These are phyloP conservation scores for Colaptes auratus DNA, from an alignment of 2,113 vertebrate genomes.

Conservation along the genomic window DNA sequence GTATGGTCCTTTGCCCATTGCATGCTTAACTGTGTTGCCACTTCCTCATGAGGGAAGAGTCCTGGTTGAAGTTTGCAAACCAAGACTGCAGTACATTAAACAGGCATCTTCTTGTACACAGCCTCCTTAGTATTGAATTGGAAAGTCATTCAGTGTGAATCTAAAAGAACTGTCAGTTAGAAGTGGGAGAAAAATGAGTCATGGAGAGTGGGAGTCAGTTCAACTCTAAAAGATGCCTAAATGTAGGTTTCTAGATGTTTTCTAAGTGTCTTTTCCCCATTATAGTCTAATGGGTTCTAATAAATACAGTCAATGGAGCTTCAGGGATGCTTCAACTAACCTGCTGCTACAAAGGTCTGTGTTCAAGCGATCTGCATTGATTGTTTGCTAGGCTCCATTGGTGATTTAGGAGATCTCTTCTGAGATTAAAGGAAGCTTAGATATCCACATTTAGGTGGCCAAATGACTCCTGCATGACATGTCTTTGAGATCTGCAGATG, in stretches of 20 bases:
- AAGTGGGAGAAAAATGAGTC: conserved; percentile 36
- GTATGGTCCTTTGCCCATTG: not conserved
- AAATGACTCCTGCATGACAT: not conserved
- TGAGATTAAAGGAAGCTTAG: not conserved
- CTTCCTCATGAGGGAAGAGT: not conserved
- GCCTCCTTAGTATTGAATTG: not conserved
- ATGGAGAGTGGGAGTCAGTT: conserved; percentile 37
- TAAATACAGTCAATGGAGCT: not conserved
- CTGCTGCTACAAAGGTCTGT: not conserved
- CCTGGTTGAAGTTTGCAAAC: not conserved
- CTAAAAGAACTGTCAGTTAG: not conserved
- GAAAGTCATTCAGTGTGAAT: not conserved
- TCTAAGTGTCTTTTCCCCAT: not conserved
- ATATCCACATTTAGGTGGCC: not conserved
- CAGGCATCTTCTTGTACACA: not conserved
- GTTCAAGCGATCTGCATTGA: not conserved
- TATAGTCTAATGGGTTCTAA: conserved; percentile 20
- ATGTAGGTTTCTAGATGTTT: not conserved
- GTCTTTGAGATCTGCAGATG: not conserved
- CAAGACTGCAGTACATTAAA: not conserved
- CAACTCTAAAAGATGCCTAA: not conserved
- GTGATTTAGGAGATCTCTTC: not conserved
- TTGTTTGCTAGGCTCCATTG: not conserved
- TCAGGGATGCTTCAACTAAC: not conserved
- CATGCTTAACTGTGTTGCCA: not conserved